A percentile compares a stretch with the other conserved stretches of the same genome.
Conservation (phyloP, 2,797 vertebrate genomes). For the Microchirus variegatus region DNA sequence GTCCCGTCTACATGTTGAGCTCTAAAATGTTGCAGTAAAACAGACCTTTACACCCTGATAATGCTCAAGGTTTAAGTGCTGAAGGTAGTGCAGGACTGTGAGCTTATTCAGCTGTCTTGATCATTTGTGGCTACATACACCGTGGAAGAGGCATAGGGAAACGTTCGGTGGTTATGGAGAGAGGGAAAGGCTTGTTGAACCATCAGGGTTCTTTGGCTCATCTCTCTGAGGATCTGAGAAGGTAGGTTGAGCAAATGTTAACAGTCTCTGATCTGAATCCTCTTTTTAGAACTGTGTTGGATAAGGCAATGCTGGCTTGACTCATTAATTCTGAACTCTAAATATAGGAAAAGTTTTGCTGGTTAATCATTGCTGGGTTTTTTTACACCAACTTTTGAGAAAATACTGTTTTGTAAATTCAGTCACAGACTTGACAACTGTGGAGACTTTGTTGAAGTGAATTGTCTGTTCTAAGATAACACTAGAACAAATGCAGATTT, state of each 20-base stretch:
- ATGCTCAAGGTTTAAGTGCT: conserved; percentile 33
- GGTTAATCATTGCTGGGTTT: neutral
- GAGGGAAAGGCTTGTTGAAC: conserved; percentile 28
- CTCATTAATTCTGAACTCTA: neutral
- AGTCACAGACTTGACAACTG: neutral
- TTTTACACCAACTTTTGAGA: neutral
- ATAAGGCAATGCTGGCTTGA: neutral
- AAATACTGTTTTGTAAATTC: neutral
- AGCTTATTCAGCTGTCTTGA: neutral
- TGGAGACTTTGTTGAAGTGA: neutral
- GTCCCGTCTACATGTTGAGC: conserved; percentile 7
- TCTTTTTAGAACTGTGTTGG: neutral
- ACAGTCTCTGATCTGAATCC: neutral
- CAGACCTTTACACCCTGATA: conserved; percentile 73
- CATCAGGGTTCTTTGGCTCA: neutral
- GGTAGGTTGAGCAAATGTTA: conserved; percentile 55
- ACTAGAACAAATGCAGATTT: conserved; percentile 16
- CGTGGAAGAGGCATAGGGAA: neutral
- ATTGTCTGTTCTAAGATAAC: neutral
- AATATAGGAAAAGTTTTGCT: no score
- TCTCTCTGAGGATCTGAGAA: conserved; percentile 31
- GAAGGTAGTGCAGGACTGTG: neutral
- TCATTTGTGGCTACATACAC: neutral
- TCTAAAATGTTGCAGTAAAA: conserved; percentile 40
- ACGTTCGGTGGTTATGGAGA: conserved; percentile 58